These are phyloP conservation scores for Coptodon rendalli DNA, from an alignment of 2,113 vertebrate genomes.

Conservation along the genomic window DNA sequence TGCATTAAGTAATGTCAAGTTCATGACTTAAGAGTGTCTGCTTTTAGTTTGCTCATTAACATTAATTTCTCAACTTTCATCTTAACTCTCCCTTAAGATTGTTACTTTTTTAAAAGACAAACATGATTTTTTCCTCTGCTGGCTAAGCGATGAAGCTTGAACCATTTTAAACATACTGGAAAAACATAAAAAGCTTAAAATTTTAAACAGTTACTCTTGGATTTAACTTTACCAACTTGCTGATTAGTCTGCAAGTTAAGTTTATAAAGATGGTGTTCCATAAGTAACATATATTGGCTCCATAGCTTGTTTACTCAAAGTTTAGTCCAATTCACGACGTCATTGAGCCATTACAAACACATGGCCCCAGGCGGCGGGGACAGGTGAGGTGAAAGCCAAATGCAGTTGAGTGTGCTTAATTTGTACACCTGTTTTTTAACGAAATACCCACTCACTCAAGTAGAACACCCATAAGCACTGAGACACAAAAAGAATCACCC, in stretches of 20 bases:
- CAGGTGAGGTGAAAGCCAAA: not conserved
- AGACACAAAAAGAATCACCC: not conserved
- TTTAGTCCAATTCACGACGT: not conserved
- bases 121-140: not conserved
- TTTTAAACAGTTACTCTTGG: not conserved
- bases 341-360: not conserved
- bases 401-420: not conserved
- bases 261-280: not conserved
- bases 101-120: not conserved
- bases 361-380: not conserved
- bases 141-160: not conserved
- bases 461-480: not conserved
- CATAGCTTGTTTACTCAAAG: not conserved
- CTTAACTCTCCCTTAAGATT: not conserved
- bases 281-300: not conserved
- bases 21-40: not conserved
- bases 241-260: not conserved
- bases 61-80: not conserved
- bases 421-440: conserved; percentile 1
- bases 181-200: not conserved
- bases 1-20: not conserved
- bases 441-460: not conserved
- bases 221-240: not conserved
- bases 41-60: not conserved
- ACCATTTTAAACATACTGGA: not conserved